phyloP scores from a whole-genome alignment of 2,888 invertebrate genomes.

The Prenolepis imparis region DNA sequence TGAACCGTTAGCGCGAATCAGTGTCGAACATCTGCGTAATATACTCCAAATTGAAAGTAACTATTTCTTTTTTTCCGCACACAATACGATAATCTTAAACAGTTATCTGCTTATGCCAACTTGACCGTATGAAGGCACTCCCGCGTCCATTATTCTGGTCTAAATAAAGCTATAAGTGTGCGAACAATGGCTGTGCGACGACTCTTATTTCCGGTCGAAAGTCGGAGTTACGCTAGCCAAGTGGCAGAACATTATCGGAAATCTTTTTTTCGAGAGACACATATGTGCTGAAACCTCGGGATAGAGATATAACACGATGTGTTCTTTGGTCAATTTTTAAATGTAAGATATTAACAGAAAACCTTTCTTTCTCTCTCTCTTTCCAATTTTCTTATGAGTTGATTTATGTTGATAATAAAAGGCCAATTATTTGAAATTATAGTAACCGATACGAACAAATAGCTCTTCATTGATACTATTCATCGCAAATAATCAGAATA shows the following conservation, averaged over 20 bases:
- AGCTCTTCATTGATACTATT: not conserved
- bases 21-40: not conserved
- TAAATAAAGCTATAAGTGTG: conserved; percentile 65
- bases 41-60: conserved; percentile 7
- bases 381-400: not conserved
- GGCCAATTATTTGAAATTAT: not conserved
- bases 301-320: not conserved
- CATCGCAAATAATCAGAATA: not conserved
- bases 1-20: not conserved
- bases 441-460: not conserved
- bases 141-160: conserved; percentile 67
- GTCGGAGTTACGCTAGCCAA: conserved; percentile 57
- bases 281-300: not conserved
- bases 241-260: conserved; percentile 56
- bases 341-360: conserved; percentile 16
- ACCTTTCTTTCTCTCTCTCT: not conserved
- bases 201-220: conserved; percentile 64
- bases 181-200: conserved; percentile 58
- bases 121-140: conserved; percentile 55
- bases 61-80: not conserved
- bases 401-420: conserved; percentile 21
- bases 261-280: conserved; percentile 29
- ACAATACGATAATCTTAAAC: conserved; percentile 19
- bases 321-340: not conserved
- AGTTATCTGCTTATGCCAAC: conserved; percentile 30